Evolutionary conservation across 35 echinoderm and acorn worm species (phyloP).

Genomic region (Apostichopus parvimensis): DNA sequence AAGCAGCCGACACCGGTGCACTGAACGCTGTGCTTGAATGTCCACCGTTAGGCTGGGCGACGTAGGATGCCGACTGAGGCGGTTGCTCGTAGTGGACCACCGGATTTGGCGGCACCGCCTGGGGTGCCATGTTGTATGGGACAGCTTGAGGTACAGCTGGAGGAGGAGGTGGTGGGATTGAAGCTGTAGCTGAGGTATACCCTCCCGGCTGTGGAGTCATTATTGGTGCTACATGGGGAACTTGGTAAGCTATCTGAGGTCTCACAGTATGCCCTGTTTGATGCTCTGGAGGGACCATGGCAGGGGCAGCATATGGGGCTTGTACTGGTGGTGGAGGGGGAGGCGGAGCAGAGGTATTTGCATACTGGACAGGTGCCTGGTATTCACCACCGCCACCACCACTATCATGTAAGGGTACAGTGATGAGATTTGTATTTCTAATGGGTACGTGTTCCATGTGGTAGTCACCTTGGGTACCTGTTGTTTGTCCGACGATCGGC

Average conservation of each 20-base stretch:
- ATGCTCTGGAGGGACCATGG: neutral
- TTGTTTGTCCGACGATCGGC: slow-evolving; percentile 24
- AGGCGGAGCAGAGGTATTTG: slow-evolving; percentile 13
- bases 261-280: slow-evolving; percentile 17
- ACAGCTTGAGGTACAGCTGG: slow-evolving; percentile 23
- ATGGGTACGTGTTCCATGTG: slow-evolving; percentile 71
- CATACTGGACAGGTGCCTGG: slow-evolving; percentile 43
- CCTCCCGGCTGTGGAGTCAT: slow-evolving; percentile 4
- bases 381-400: slow-evolving; percentile 48
- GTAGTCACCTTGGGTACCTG: slow-evolving; percentile 64
- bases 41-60: neutral
- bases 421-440: slow-evolving; percentile 92
- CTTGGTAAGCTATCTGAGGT: slow-evolving; percentile 36
- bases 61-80: neutral
- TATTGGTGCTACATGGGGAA: slow-evolving; percentile 54
- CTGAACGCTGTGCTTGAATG: slow-evolving; percentile 19
- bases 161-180: neutral
- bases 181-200: neutral
- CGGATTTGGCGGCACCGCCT: neutral
- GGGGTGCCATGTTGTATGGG: slow-evolving; percentile 35
- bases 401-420: slow-evolving; percentile 83
- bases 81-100: slow-evolving; percentile 32
- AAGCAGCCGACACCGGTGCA: slow-evolving; percentile 34
- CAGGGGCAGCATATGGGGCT: neutral
- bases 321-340: slow-evolving; percentile 45